These are phyloP conservation scores for Mixornis gularis DNA, from an alignment of 2,113 vertebrate genomes.

Conservation along the genomic window DNA sequence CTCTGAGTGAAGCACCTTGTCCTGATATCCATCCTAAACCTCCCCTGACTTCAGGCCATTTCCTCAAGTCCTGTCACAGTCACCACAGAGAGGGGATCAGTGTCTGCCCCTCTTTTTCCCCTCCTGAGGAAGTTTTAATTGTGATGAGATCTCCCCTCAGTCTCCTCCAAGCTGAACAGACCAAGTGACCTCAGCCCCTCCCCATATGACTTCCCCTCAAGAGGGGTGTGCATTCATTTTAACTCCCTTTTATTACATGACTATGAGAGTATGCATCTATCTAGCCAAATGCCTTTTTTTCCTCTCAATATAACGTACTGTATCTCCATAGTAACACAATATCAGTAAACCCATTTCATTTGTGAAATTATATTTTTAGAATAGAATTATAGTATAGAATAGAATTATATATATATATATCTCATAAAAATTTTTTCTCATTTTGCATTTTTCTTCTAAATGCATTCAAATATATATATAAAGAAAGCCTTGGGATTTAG, in stretches of 20 bases:
- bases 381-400: background rate
- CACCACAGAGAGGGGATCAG: background rate
- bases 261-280: background rate
- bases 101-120: background rate
- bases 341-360: background rate
- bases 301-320: background rate
- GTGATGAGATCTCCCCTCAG: background rate
- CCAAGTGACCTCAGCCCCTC: background rate
- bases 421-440: background rate
- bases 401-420: background rate
- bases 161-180: background rate
- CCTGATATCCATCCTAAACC: background rate
- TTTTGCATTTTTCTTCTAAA: background rate
- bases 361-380: background rate
- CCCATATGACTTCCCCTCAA: fast-evolving
- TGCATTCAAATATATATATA: background rate
- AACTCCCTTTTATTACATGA: background rate
- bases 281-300: background rate
- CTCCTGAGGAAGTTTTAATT: background rate
- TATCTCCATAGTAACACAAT: background rate
- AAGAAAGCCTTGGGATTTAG: background rate
- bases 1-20: background rate
- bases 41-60: background rate
- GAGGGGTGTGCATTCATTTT: background rate
- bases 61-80: background rate